These are phyloP conservation scores for Aethina tumida DNA, from an alignment of 1,140 invertebrate species.

Conservation along the genomic window DNA sequence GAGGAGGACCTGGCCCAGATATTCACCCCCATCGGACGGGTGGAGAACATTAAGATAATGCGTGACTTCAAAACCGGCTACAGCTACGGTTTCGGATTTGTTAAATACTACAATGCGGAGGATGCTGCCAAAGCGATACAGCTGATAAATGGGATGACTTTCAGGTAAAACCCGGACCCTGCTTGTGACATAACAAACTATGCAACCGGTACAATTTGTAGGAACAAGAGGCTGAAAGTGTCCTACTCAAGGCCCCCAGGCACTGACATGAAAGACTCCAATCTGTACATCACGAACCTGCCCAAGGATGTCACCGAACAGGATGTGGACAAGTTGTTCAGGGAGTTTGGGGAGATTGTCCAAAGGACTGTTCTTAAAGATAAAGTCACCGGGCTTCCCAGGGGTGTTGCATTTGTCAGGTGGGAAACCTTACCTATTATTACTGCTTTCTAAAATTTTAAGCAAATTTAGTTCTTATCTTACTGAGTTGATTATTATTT, in stretches of 20 bases:
- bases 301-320: constrained; percentile 75
- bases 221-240: constrained; percentile 54
- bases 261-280: constrained; percentile 90
- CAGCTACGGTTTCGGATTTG: constrained; percentile 94
- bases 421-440: constrained; percentile 36
- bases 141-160: constrained; percentile 69
- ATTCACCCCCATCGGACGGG: constrained; percentile 76
- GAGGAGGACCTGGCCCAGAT: constrained; percentile 83
- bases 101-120: constrained; percentile 77
- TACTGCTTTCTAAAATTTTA: too few relatives aligned
- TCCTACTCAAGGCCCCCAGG: constrained; percentile 85
- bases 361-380: constrained; percentile 84
- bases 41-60: constrained; percentile 87
- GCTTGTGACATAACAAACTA: not conserved
- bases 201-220: too few relatives aligned
- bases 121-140: constrained; percentile 80
- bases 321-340: constrained; percentile 75
- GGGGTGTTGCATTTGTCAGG: constrained; percentile 90
- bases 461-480: too few relatives aligned
- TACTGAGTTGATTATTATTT: too few relatives aligned
- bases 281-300: constrained; percentile 88
- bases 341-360: constrained; percentile 78
- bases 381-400: constrained; percentile 72
- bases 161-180: constrained; percentile 27
- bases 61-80: constrained; percentile 85